These are phyloP conservation scores for Aporophyla nigra DNA, from an alignment of 2,888 invertebrate genomes.

Conservation along the genomic window DNA sequence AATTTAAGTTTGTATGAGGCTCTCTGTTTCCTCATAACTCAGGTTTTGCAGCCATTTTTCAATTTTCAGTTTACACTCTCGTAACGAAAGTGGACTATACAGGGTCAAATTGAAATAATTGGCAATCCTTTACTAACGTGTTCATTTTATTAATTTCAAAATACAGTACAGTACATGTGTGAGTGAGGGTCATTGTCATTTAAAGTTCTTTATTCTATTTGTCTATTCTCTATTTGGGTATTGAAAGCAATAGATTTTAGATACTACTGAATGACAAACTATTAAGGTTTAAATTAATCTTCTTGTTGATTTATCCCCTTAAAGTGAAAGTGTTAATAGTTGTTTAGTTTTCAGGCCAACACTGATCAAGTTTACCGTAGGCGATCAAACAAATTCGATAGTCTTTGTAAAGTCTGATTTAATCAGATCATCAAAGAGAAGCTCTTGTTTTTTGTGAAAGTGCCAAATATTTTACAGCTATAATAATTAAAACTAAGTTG, in stretches of 20 bases:
- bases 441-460: slow-evolving; percentile 20
- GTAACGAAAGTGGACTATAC: too few relatives aligned
- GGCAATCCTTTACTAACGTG: too few relatives aligned
- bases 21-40: too few relatives aligned
- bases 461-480: background rate
- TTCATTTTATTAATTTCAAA: too few relatives aligned
- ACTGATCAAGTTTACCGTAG: slow-evolving; percentile 9
- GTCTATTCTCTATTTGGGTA: too few relatives aligned
- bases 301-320: slow-evolving; percentile 47
- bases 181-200: too few relatives aligned
- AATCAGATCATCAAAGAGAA: slow-evolving; percentile 51
- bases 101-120: too few relatives aligned
- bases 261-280: slow-evolving; percentile 19
- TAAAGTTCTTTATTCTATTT: too few relatives aligned
- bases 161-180: too few relatives aligned
- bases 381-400: slow-evolving; percentile 34
- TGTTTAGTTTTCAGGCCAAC: slow-evolving; percentile 37
- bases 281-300: slow-evolving; percentile 34
- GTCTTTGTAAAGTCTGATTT: slow-evolving; percentile 14
- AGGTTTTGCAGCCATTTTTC: too few relatives aligned
- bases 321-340: slow-evolving; percentile 37
- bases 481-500: background rate
- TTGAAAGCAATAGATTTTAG: background rate
- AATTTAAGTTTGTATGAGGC: too few relatives aligned
- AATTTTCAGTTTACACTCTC: too few relatives aligned